A percentile compares a stretch with the other conserved stretches of the same genome.
Conservation (phyloP, 2,888 invertebrate species). For the Apodemia duryi region DNA sequence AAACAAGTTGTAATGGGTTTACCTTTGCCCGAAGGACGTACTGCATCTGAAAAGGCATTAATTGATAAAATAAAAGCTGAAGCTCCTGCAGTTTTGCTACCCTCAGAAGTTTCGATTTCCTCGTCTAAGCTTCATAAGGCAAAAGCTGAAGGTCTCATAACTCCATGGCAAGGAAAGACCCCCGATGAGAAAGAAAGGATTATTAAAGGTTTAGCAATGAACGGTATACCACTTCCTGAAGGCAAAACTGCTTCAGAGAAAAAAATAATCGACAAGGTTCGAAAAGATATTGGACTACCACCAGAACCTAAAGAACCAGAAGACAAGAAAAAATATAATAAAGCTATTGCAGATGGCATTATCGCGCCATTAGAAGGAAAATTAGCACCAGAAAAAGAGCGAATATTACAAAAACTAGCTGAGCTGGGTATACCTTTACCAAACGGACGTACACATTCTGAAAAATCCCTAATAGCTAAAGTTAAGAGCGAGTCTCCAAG, state of each 20-base stretch:
- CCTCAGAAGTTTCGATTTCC: too few relatives aligned
- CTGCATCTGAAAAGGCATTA: conserved; percentile 35
- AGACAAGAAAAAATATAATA: conserved; percentile 28
- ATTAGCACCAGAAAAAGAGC: conserved; percentile 33
- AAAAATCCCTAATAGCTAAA: conserved; percentile 24
- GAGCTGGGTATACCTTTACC: conserved; percentile 34
- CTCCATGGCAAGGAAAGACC: conserved; percentile 32
- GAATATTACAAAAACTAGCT: conserved; percentile 25
- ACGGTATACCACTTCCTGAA: conserved; percentile 29
- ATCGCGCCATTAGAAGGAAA: conserved; percentile 42
- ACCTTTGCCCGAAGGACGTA: conserved; percentile 37
- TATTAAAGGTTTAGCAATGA: conserved; percentile 21
- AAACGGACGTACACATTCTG: conserved; percentile 30
- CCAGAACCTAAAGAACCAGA: conserved; percentile 28
- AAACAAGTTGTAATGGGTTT: conserved; percentile 32
- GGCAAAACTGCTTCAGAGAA: conserved; percentile 26
- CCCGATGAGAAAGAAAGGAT: conserved; percentile 29
- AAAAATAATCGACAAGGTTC: conserved; percentile 24
- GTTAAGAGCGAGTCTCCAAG: too few relatives aligned
- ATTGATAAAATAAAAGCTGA: conserved; percentile 29
- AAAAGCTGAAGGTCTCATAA: conserved; percentile 32
- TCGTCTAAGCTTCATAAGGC: too few relatives aligned
- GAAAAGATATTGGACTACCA: conserved; percentile 30
- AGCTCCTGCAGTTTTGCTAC: too few relatives aligned
- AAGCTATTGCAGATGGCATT: conserved; percentile 33